Evolutionary conservation across 2,797 vertebrate species (phyloP).

Genomic region (Notamacropus eugenii): DNA sequence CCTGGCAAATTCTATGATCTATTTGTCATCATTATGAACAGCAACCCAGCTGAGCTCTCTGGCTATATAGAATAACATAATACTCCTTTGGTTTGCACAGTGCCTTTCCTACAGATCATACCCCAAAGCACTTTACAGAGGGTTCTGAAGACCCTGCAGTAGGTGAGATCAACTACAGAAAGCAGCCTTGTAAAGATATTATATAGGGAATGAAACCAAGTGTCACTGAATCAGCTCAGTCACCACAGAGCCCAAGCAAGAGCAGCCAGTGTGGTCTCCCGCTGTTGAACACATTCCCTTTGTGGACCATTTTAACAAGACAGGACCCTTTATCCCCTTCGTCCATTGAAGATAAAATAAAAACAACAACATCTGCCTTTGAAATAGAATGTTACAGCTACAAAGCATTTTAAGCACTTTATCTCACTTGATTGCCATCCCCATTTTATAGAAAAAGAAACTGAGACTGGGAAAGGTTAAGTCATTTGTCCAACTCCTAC

Average conservation of each 20-base stretch:
- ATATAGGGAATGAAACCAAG: neutral
- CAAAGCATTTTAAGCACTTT: neutral
- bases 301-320: neutral
- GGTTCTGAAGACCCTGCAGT: conserved; percentile 47
- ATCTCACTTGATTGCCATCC: neutral
- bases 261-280: neutral
- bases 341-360: neutral
- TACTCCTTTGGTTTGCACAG: neutral
- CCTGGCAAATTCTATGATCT: neutral
- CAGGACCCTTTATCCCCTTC: neutral
- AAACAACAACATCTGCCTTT: neutral
- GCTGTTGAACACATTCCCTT: neutral
- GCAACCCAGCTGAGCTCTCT: neutral
- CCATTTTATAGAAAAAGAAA: neutral
- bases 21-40: neutral
- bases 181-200: neutral
- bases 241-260: neutral
- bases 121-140: neutral
- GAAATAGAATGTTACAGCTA: neutral
- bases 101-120: neutral
- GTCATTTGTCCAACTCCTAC: neutral
- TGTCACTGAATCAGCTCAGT: accelerated
- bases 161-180: conserved; percentile 23
- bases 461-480: neutral
- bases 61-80: neutral